A percentile compares a stretch with the other conserved stretches of the same genome.
Conservation (phyloP, 2,797 vertebrate species). For the Gadopsis marmoratus region DNA sequence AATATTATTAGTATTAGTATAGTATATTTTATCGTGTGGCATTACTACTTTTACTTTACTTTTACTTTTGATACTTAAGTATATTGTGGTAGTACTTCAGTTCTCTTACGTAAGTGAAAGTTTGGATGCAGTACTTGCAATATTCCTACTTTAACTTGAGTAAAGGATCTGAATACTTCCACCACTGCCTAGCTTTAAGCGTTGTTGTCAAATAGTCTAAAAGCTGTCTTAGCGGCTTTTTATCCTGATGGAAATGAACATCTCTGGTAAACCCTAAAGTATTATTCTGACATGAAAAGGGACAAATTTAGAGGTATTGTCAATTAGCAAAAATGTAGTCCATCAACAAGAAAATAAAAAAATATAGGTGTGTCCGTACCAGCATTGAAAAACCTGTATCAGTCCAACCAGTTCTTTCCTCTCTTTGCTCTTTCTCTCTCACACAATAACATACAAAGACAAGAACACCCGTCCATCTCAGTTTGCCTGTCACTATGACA, state of each 20-base stretch:
- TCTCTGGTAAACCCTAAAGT: not conserved
- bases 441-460: conserved; percentile 39
- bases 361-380: not conserved
- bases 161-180: not conserved
- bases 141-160: not conserved
- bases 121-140: too few relatives aligned
- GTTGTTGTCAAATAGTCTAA: not conserved
- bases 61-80: not conserved
- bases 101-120: too few relatives aligned
- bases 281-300: not conserved
- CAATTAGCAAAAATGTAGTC: not conserved
- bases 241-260: not conserved
- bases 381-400: not conserved
- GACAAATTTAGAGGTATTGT: not conserved
- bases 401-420: conserved; percentile 21
- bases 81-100: not conserved
- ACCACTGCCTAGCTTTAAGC: too few relatives aligned
- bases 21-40: not conserved
- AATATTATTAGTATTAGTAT: too few relatives aligned
- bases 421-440: conserved; percentile 42
- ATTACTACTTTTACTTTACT: not conserved
- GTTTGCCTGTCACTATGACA: conserved; percentile 63
- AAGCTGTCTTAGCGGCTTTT: not conserved
- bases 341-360: not conserved
- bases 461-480: conserved; percentile 37